Base-by-base conservation (phyloP, 2,888 invertebrate genomes). In the Bellardia bayeri region DNA sequence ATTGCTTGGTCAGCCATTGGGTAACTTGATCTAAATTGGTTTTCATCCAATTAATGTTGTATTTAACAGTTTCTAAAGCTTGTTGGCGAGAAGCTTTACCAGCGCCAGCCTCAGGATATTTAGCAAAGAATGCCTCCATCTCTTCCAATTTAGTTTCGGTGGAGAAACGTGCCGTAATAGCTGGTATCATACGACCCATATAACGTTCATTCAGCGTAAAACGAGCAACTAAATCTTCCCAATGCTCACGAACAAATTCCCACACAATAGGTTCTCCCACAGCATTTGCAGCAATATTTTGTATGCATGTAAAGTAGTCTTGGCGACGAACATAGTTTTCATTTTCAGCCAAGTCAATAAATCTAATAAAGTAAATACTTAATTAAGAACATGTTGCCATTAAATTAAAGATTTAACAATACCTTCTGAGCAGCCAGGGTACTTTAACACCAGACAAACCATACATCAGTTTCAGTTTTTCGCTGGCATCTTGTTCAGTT, bases 21-120 rank as follows among this genome's bases (percentile, higher is more conserved):
- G 94, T 94, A 5, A 98, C 95, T 3, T 93, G 91, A 0, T 91
- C 90, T 71, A 95, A 94, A 91, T 97, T 95, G 0, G 93, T 94
- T 14, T 94, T 91, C 78, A 96, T 92, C 98, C 98, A 98, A 79
- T 95, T 95, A n/a, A 98, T 97, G 91, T 98, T 98, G 91, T 96
- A 96, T 69, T 95, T 94, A 0, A 98, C 96, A 0, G 94, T 96
- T 93, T 97, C 98, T 2, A 98, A 91, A 0, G 98, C 97, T 89
- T 96, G 95, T 30, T 94, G 94, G 49, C 98, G 94, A 0, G 96
- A 96, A 8, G 95, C 92, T 33, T 95, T 96, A 0, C 98, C 98
- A 1, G 98, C 98, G 0, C 98, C 98, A 0, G 97, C 97, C 0
- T 98, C 96, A 0, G 98, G 97, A 92, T 98, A 96, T 90, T 95